Evolutionary conservation across 2,113 vertebrate genomes (phyloP).

Genomic region (Emberiza fucata): DNA sequence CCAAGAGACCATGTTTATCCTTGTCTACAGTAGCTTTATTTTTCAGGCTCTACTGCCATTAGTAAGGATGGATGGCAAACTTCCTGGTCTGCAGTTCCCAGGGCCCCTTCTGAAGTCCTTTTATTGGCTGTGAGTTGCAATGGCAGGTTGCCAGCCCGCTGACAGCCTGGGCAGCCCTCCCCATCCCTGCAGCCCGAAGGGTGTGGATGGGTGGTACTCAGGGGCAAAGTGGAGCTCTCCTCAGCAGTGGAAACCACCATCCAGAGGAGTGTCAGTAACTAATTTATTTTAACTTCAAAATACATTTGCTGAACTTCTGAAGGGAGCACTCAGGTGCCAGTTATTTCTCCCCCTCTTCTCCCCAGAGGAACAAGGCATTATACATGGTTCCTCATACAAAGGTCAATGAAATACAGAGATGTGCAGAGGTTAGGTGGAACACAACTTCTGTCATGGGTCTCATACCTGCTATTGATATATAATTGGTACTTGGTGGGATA

Average conservation of each 20-base stretch:
- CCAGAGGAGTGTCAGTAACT: neutral
- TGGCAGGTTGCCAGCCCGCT: neutral
- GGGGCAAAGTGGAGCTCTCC: neutral
- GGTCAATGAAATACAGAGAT: neutral
- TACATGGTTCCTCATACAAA: neutral
- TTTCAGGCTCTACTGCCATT: neutral
- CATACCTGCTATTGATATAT: neutral
- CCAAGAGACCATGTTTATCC: neutral
- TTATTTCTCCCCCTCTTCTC: neutral
- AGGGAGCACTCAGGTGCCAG: neutral
- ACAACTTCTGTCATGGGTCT: neutral
- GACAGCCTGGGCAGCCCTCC: neutral
- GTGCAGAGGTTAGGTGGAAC: neutral
- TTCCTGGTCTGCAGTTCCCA: neutral
- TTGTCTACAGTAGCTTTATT: neutral
- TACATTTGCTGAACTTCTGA: neutral
- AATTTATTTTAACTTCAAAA: neutral
- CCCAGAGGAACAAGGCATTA: neutral
- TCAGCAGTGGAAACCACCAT: neutral
- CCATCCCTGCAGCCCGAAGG: rapidly evolving
- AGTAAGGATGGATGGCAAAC: neutral
- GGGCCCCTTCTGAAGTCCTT: neutral
- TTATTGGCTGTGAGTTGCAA: neutral
- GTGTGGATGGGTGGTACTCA: neutral
- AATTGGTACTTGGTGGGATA: neutral